Conservation (phyloP, 2,888 invertebrate genomes). For the Mesoligia furuncula region DNA sequence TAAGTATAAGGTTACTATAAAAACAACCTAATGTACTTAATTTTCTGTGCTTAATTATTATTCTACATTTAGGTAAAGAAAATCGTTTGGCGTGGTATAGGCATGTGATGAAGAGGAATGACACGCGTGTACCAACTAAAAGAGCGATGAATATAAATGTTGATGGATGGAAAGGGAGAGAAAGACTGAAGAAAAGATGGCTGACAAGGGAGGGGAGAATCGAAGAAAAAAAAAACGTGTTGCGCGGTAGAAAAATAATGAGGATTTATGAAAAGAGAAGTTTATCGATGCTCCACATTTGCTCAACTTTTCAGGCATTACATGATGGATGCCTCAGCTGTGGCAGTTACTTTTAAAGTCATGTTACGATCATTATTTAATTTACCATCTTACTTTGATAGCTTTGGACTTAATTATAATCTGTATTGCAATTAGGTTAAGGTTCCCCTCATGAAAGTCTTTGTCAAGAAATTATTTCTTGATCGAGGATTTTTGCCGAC, state of each 20-base stretch:
- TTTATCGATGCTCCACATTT: not conserved
- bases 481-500: not conserved
- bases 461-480: not conserved
- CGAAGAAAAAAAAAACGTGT: too few species aligned
- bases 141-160: not conserved
- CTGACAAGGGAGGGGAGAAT: not conserved
- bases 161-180: not conserved
- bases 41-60: not conserved
- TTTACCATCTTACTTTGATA: not conserved
- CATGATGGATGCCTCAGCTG: not conserved
- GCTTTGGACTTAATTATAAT: slow-evolving; percentile 1
- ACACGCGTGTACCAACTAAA: not conserved
- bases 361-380: not conserved
- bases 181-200: not conserved
- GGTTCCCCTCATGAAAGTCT: slow-evolving; percentile 1
- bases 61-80: not conserved
- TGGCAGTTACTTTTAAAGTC: not conserved
- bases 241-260: not conserved
- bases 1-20: not conserved
- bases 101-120: not conserved
- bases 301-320: not conserved
- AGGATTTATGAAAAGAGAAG: not conserved
- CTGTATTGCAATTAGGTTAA: slow-evolving; percentile 13
- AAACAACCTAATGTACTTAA: not conserved
- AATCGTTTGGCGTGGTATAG: not conserved